Evolutionary conservation across 2,888 invertebrate genomes (phyloP).

Genomic region (Argyresthia goedartella): DNA sequence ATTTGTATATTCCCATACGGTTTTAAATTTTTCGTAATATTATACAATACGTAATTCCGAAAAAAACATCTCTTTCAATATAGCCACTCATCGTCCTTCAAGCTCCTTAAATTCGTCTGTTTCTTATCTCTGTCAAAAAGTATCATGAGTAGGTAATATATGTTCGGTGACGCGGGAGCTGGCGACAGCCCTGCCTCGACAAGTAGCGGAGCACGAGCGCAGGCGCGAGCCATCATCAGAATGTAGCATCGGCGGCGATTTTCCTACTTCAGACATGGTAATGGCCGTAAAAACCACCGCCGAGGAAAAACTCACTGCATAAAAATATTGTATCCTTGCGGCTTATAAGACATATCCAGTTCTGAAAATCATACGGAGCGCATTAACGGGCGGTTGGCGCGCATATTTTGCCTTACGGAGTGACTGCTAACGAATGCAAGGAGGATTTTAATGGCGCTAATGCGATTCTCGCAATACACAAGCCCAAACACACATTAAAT

Average conservation of each 20-base stretch:
- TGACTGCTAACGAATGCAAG: slow-evolving; percentile 56
- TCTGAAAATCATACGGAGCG: slow-evolving; percentile 71
- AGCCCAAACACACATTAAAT: slow-evolving; percentile 3
- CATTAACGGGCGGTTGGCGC: slow-evolving; percentile 46
- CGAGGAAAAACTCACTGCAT: slow-evolving; percentile 59
- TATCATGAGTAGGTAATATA: no score
- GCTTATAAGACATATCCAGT: slow-evolving; percentile 59
- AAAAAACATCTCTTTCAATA: no score
- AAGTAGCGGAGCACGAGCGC: slow-evolving; percentile 50
- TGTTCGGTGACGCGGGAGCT: background rate
- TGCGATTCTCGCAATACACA: slow-evolving; percentile 52
- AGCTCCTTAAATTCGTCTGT: no score
- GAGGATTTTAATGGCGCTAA: slow-evolving; percentile 63
- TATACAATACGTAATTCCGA: no score
- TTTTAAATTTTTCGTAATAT: no score
- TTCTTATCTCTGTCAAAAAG: no score
- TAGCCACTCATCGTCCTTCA: no score
- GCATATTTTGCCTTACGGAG: slow-evolving; percentile 66
- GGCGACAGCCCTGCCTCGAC: slow-evolving; percentile 2
- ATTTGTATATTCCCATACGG: no score
- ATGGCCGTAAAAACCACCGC: slow-evolving; percentile 61
- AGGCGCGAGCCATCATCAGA: slow-evolving; percentile 66
- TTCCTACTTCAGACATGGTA: slow-evolving; percentile 67
- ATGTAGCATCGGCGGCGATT: slow-evolving; percentile 64
- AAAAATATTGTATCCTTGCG: slow-evolving; percentile 68